These are phyloP conservation scores for Ammodytes marinus DNA, from an alignment of 2,113 vertebrate genomes.

Conservation along the genomic window DNA sequence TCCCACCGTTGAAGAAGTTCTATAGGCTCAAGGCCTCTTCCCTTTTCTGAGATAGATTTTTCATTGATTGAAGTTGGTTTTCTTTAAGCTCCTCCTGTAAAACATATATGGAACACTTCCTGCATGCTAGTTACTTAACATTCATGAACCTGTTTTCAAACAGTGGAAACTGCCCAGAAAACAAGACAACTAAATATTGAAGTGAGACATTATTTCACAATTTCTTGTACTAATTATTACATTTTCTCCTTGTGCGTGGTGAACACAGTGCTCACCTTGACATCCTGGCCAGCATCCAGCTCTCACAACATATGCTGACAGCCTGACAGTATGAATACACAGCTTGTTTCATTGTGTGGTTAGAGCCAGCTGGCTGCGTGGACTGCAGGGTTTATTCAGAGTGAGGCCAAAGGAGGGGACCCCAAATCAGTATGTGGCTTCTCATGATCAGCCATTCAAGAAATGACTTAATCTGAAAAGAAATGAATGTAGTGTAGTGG, in stretches of 20 bases:
- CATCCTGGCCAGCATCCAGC: neutral
- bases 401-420: neutral
- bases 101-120: neutral
- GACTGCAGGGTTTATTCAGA: neutral
- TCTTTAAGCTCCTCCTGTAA: neutral
- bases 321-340: constrained; percentile 52
- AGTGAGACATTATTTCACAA: neutral
- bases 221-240: neutral
- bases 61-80: neutral
- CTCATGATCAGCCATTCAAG: neutral
- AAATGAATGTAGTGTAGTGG: neutral
- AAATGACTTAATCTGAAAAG: no score
- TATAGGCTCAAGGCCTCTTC: neutral
- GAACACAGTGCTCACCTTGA: constrained; percentile 34
- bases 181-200: neutral
- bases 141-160: neutral
- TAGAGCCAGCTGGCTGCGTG: constrained; percentile 34
- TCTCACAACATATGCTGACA: neutral
- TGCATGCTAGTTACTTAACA: neutral
- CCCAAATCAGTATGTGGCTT: constrained; percentile 5
- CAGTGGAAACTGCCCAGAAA: neutral
- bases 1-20: no score
- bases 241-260: neutral
- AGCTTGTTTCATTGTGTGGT: constrained; percentile 50
- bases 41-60: neutral